These are phyloP conservation scores for Himalopsyche japonica DNA, from an alignment of 2,888 invertebrate genomes.

Conservation along the genomic window DNA sequence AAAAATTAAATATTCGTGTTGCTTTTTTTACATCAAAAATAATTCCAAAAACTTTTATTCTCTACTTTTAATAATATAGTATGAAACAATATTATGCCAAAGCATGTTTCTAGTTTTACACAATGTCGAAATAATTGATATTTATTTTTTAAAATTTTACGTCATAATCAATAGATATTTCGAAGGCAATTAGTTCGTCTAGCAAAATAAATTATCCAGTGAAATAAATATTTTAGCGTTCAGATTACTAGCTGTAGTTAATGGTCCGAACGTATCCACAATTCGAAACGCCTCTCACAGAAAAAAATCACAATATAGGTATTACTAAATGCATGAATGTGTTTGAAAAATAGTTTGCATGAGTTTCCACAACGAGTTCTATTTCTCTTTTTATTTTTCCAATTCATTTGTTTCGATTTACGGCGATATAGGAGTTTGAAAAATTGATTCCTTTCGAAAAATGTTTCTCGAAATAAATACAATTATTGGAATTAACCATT, in stretches of 20 bases:
- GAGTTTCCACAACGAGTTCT: not conserved
- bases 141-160: too few relatives aligned
- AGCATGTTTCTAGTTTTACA: too few relatives aligned
- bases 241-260: not conserved
- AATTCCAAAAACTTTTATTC: too few relatives aligned
- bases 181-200: too few relatives aligned
- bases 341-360: not conserved
- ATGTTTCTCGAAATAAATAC: not conserved
- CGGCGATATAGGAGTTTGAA: conserved; percentile 10
- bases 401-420: conserved; percentile 29
- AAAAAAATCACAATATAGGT: not conserved
- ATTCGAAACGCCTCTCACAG: not conserved
- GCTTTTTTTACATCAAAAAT: too few relatives aligned
- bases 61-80: too few relatives aligned
- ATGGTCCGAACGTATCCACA: not conserved
- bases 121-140: too few relatives aligned
- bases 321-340: not conserved
- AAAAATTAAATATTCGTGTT: too few relatives aligned
- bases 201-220: too few relatives aligned
- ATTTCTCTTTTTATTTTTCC: conserved; percentile 21
- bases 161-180: too few relatives aligned
- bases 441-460: conserved; percentile 15
- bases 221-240: not conserved
- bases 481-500: too few relatives aligned
- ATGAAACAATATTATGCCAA: too few relatives aligned